Evolutionary conservation across 2,113 vertebrate genomes (phyloP), one percentile per base, ranked within the genome.

Genomic region (Synchiropus splendidus): DNA sequence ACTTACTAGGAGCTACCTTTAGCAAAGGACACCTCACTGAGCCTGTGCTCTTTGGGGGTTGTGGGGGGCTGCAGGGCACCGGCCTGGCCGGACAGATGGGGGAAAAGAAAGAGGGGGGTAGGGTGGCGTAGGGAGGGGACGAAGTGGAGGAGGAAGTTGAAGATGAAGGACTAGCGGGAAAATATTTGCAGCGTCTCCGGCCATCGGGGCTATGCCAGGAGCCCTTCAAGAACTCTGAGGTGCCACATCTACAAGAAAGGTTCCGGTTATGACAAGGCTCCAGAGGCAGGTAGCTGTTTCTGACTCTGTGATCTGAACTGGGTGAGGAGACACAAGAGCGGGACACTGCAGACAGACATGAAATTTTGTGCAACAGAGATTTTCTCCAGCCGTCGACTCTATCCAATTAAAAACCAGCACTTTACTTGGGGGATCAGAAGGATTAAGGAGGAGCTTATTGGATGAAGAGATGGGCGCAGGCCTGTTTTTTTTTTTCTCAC

Each of bases 1-100:
- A 87, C 86, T 89, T 84, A 87, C 81, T 89, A 86, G 56, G 27
- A 86, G 73, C 81, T 88, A 83, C 73, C 45, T 66, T 83, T 67
- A 78, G 71, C 64, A 61, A 63, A 82, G 81, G 67, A 17, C 72
- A 56, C 77, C 69, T 87, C 70, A 86, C 67, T 78, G 66, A 67
- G 62, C 74, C 79, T 72, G 66, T 83, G 78, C 60, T 69, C 76
- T 83, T 80, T 63, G 78, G 73, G 80, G 73, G 65, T 60, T 56
- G 78, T 39, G 67, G 74, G 15, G 41, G 72, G 70, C 73, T 73
- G 81, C 74, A 79, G 74, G 70, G 43, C 62, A 74, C 72, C 58
- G 67, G 74, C 55, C 78, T 81, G 66, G 73, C 57, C 61, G 58
- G 64, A 37, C 62, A 65, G 67, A 51, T 61, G 33, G 73, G 49